phyloP scores from a whole-genome alignment of 2,888 invertebrate species.

The Metalampra italica region DNA sequence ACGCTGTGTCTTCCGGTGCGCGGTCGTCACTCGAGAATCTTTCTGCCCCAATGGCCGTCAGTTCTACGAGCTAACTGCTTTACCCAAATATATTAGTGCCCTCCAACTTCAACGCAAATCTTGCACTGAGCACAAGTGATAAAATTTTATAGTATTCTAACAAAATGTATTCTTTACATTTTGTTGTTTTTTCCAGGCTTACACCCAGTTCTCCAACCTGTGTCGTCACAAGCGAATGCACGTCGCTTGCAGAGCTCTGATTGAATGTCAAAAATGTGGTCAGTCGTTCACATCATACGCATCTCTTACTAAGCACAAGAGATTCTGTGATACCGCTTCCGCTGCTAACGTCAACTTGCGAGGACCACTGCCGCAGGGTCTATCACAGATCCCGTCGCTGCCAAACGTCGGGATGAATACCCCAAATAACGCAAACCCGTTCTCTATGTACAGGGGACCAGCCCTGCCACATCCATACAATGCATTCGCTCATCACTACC shows the following conservation, averaged over 20 bases:
- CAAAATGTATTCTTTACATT: background rate
- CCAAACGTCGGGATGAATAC: conserved; percentile 67
- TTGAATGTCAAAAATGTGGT: conserved; percentile 96
- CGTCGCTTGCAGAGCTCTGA: conserved; percentile 94
- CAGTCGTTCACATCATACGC: conserved; percentile 95
- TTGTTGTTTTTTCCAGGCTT: conserved; percentile 81
- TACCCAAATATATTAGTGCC: too few relatives aligned
- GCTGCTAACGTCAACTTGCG: conserved; percentile 66
- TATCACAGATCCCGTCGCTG: conserved; percentile 59
- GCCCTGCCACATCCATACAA: conserved; percentile 81
- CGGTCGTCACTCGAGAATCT: too few relatives aligned
- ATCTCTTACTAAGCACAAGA: conserved; percentile 95
- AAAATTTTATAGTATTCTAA: too few relatives aligned
- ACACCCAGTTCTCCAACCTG: conserved; percentile 99
- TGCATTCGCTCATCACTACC: conserved; percentile 80
- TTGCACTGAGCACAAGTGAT: too few relatives aligned
- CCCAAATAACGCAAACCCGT: conserved; percentile 77
- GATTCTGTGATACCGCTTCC: conserved; percentile 93
- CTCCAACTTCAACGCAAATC: too few relatives aligned
- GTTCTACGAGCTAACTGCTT: too few relatives aligned
- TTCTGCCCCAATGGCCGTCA: too few relatives aligned
- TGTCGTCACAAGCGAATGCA: conserved; percentile 99
- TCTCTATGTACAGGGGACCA: conserved; percentile 85
- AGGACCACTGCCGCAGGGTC: conserved; percentile 61
- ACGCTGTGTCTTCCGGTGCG: too few relatives aligned